Percentiles rank a stretch among this genome's conserved stretches.
phyloP scores from a whole-genome alignment of 2,797 vertebrate species.

The Perdix hodgsoniae region DNA sequence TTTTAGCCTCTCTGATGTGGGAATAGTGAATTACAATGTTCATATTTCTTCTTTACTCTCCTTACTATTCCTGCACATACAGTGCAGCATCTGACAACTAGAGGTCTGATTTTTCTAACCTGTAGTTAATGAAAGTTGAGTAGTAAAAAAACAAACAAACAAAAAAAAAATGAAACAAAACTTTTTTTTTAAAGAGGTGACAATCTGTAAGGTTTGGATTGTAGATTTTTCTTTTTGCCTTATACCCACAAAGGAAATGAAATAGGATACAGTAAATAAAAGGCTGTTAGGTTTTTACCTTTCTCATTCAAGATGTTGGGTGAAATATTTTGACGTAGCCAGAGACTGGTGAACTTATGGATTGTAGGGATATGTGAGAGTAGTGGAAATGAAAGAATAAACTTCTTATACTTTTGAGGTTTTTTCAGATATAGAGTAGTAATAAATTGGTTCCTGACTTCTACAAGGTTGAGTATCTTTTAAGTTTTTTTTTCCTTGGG shows the following conservation, averaged over 20 bases:
- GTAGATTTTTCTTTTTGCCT: not conserved
- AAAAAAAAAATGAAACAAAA: too few relatives aligned
- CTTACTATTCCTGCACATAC: not conserved
- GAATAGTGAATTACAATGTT: not conserved
- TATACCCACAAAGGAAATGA: too few relatives aligned
- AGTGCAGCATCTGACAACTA: not conserved
- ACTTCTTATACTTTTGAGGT: not conserved
- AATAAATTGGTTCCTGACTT: not conserved
- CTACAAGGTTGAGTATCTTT: rapidly evolving
- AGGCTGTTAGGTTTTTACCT: not conserved
- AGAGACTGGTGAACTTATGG: not conserved
- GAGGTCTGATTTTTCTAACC: not conserved
- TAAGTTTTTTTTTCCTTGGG: not conserved
- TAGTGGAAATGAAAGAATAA: not conserved
- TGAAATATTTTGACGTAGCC: not conserved
- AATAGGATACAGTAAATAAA: not conserved
- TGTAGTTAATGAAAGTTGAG: not conserved
- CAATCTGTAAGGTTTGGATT: not conserved
- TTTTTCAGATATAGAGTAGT: not conserved
- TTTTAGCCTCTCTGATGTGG: not conserved
- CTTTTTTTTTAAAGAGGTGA: not conserved
- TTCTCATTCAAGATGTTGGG: rapidly evolving
- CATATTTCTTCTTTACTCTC: not conserved
- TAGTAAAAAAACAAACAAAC: not conserved
- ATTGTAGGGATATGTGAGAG: not conserved